These are phyloP conservation scores for Anolis apletophallus DNA, from an alignment of 2,797 vertebrate genomes.

Conservation along the genomic window DNA sequence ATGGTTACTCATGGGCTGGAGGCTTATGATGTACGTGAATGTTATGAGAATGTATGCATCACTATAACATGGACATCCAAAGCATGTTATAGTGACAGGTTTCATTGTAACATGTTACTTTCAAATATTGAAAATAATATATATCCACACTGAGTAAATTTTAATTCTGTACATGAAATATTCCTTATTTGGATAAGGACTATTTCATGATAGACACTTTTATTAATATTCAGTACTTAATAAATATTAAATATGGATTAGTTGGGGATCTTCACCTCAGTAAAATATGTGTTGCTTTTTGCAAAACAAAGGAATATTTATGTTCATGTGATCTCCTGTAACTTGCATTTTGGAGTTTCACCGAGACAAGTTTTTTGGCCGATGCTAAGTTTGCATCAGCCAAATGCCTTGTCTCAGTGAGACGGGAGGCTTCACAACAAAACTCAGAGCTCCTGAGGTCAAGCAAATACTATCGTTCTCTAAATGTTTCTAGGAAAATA, in stretches of 20 bases:
- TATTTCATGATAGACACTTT: background rate
- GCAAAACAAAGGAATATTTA: background rate
- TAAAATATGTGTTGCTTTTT: background rate
- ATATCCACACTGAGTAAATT: background rate
- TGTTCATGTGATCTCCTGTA: background rate
- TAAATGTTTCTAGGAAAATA: slow-evolving; percentile 83
- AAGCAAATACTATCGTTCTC: slow-evolving; percentile 74
- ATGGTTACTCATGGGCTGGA: no score
- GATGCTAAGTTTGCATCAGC: slow-evolving; percentile 57
- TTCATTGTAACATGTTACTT: background rate
- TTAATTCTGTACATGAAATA: background rate
- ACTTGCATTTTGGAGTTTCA: slow-evolving; percentile 3
- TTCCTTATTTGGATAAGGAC: background rate
- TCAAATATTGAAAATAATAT: background rate
- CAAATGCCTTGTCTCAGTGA: slow-evolving; percentile 62
- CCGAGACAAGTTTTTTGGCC: no score
- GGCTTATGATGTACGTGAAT: background rate
- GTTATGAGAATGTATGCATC: background rate
- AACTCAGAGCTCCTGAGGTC: slow-evolving; percentile 71
- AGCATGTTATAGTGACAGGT: no score
- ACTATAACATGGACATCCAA: background rate
- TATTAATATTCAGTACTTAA: background rate
- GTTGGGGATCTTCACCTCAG: background rate
- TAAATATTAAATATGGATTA: background rate
- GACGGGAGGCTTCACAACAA: slow-evolving; percentile 67